Conservation (phyloP, 1,140 invertebrate species). For the Thalassaphorura encarpata region DNA sequence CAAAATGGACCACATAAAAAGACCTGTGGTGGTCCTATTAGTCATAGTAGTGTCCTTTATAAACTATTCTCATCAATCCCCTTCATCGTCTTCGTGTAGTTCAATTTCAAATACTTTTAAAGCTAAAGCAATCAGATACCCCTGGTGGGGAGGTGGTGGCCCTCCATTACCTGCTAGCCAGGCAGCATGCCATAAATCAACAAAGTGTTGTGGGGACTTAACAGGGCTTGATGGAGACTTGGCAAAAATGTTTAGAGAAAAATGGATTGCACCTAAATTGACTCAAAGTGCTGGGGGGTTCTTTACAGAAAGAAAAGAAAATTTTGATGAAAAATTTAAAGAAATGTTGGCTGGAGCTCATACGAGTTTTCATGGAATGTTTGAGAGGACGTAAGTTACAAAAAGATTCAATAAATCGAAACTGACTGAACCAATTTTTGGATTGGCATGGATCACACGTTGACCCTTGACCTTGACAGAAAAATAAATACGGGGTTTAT, state of each 20-base stretch:
- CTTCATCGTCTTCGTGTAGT: no score
- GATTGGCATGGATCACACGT: no score
- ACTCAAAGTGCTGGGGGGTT: conserved; percentile 16
- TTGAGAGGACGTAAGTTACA: conserved; percentile 32
- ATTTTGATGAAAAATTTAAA: conserved; percentile 30
- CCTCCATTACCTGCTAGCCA: neutral
- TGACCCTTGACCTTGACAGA: no score
- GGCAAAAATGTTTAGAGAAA: conserved; percentile 4
- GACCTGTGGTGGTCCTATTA: no score
- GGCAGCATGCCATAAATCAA: neutral
- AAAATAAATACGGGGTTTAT: no score
- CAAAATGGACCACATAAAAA: no score
- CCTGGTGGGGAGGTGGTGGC: conserved; percentile 25
- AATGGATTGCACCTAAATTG: conserved; percentile 28
- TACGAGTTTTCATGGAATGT: conserved; percentile 31
- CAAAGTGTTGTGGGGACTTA: conserved; percentile 26
- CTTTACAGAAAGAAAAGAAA: conserved; percentile 25
- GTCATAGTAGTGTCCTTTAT: no score
- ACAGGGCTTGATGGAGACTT: conserved; percentile 19
- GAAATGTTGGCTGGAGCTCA: conserved; percentile 24
- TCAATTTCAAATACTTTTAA: conserved; percentile 18
- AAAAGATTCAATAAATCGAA: no score
- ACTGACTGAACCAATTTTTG: no score
- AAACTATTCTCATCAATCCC: no score
- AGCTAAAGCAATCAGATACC: conserved; percentile 25